These are phyloP conservation scores for Macropodus opercularis DNA, from an alignment of 2,797 vertebrate species.

Conservation along the genomic window DNA sequence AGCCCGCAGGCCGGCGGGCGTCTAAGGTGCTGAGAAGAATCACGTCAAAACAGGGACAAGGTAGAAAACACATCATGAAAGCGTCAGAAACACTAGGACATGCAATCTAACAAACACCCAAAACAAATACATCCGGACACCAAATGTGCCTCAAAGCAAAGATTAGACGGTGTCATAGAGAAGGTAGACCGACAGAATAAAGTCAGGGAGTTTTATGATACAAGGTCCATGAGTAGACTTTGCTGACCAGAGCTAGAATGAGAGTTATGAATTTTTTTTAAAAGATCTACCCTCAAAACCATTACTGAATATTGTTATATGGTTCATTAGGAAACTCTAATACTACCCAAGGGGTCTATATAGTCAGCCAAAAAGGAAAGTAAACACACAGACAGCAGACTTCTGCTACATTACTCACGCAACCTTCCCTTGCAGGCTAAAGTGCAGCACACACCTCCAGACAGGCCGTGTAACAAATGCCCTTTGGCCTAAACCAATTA, in stretches of 20 bases:
- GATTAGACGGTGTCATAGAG: background rate
- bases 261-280: no score
- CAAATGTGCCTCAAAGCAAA: constrained; percentile 24
- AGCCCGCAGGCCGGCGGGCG: constrained; percentile 63
- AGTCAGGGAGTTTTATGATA: background rate
- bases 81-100: constrained; percentile 47
- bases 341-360: no score
- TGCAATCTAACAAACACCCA: constrained; percentile 8
- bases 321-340: background rate
- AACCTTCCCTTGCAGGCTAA: constrained; percentile 9
- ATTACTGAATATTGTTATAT: no score
- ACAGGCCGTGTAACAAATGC: constrained; percentile 3
- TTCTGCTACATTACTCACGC: background rate
- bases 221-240: background rate
- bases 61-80: constrained; percentile 60
- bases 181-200: background rate
- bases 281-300: no score
- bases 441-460: constrained; percentile 5
- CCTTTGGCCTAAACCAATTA: constrained; percentile 2
- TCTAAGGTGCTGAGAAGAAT: constrained; percentile 70
- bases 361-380: background rate
- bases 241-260: background rate
- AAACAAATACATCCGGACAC: background rate
- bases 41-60: constrained; percentile 64
- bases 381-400: background rate